Percentiles rank a stretch among this genome's conserved stretches.
Evolutionary conservation across 2,113 vertebrate genomes (phyloP).

Genomic region (Macrotus californicus): DNA sequence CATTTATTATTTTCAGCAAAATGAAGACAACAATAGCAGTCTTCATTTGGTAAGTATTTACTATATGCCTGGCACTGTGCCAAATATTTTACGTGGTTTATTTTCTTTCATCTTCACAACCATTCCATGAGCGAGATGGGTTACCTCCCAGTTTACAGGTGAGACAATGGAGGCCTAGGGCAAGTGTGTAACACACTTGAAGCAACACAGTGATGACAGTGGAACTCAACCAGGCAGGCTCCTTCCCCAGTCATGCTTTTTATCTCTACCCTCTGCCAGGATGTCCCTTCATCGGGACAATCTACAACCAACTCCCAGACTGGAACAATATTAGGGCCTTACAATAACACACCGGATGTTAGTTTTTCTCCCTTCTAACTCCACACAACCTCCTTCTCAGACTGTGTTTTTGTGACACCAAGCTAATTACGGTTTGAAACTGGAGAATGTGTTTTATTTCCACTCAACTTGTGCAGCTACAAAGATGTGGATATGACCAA

Average conservation of each 20-base stretch:
- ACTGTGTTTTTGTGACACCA: slow-evolving; percentile 36
- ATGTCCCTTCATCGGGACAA: background rate
- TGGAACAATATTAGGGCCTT: background rate
- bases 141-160: background rate
- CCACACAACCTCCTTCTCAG: background rate
- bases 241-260: background rate
- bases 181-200: background rate
- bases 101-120: background rate
- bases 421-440: slow-evolving; percentile 46
- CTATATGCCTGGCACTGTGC: background rate
- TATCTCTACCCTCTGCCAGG: too few relatives aligned
- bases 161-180: background rate
- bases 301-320: background rate
- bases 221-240: background rate
- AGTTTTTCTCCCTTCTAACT: background rate
- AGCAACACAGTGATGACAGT: background rate
- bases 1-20: background rate
- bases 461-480: background rate
- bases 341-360: background rate
- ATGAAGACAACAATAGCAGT: background rate
- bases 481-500: background rate
- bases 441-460: slow-evolving; percentile 34
- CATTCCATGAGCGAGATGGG: background rate
- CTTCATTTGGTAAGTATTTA: background rate
- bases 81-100: background rate